Conservation (phyloP, 2,888 invertebrate species). For the Portevinia maculata region DNA sequence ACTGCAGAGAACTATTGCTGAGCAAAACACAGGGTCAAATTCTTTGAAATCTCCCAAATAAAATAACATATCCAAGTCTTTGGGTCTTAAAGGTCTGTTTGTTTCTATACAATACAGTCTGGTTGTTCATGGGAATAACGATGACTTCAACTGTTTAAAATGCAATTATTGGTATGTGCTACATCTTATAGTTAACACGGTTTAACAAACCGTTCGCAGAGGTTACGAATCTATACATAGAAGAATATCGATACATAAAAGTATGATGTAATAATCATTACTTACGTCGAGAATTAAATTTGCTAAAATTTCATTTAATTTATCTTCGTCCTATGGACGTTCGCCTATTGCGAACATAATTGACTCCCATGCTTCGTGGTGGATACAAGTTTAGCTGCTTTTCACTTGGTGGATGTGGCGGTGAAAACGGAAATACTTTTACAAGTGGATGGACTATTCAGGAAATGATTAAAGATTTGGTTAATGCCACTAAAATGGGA, state of each 20-base stretch:
- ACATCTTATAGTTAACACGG: conserved; percentile 15
- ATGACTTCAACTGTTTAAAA: conserved; percentile 60
- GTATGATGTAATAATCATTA: neutral
- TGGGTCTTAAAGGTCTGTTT: neutral
- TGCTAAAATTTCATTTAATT: neutral
- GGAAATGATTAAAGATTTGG: conserved; percentile 28
- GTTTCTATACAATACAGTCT: conserved; percentile 6
- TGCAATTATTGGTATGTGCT: conserved; percentile 11
- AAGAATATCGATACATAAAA: neutral
- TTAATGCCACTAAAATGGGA: conserved; percentile 37
- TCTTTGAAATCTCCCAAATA: conserved; percentile 47
- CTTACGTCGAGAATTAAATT: neutral
- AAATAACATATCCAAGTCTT: conserved; percentile 12
- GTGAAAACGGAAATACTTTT: conserved; percentile 33
- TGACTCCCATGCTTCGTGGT: conserved; percentile 7
- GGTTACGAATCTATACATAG: neutral
- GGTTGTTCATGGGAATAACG: conserved; percentile 40
- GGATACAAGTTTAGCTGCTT: conserved; percentile 47
- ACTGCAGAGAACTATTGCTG: conserved; percentile 25
- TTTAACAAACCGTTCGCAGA: conserved; percentile 6
- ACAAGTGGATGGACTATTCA: conserved; percentile 31
- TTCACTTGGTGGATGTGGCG: conserved; percentile 12
- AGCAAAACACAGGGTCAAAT: conserved; percentile 55
- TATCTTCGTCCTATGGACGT: conserved; percentile 25
- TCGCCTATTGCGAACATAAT: neutral